Percentiles rank a stretch among this genome's conserved stretches.
These are phyloP conservation scores for Anniella stebbinsi DNA, from an alignment of 2,797 vertebrate genomes.

Conservation along the genomic window DNA sequence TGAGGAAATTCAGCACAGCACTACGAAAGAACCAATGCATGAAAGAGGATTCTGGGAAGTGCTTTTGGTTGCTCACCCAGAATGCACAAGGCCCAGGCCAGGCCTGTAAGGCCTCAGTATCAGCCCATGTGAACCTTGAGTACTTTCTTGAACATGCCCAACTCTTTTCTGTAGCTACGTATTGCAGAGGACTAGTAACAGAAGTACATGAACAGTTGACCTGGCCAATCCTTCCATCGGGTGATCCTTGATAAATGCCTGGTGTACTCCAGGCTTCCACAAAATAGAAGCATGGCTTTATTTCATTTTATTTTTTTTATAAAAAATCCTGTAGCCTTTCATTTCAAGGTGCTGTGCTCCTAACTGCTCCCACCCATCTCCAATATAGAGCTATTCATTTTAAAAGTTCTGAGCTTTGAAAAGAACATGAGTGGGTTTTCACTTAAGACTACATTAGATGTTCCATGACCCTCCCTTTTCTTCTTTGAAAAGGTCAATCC, in stretches of 20 bases:
- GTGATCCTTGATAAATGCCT: neutral
- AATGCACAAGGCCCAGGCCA: neutral
- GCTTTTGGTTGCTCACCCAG: too few relatives aligned
- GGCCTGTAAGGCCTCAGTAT: too few relatives aligned
- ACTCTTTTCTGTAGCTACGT: neutral
- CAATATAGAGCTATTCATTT: neutral
- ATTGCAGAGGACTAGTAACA: neutral
- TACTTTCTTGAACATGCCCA: neutral
- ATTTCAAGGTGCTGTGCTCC: neutral
- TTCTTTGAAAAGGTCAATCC: slow-evolving; percentile 48
- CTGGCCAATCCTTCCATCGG: too few relatives aligned
- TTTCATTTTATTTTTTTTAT: neutral
- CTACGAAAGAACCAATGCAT: neutral
- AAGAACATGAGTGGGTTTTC: neutral
- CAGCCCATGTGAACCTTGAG: neutral
- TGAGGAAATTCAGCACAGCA: neutral
- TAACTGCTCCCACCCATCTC: neutral
- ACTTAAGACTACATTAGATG: slow-evolving; percentile 14
- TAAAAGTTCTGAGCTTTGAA: neutral
- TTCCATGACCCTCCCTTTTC: rapidly evolving
- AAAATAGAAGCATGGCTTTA: neutral
- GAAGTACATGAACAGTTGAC: neutral
- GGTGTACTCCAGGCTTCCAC: neutral
- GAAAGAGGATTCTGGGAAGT: too few relatives aligned
- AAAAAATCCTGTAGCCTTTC: too few relatives aligned